Base-by-base conservation (phyloP, 2,113 vertebrate genomes). In the Cynocephalus volans region DNA sequence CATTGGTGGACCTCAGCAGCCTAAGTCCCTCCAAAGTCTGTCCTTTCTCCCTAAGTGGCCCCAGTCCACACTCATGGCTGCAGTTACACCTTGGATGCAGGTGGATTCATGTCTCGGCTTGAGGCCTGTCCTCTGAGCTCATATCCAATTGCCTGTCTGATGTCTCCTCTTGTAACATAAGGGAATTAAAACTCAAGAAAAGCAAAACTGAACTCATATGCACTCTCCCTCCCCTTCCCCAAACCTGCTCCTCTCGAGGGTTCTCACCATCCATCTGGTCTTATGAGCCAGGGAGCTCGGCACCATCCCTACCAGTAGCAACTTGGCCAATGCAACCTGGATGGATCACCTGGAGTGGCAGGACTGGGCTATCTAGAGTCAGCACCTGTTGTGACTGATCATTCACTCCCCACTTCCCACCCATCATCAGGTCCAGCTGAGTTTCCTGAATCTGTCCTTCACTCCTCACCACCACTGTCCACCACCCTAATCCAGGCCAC, bases 261-360 rank as follows among this genome's bases (percentile, higher is more conserved):
- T 62, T 24, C 24, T 23, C 64, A 67, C 64, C 14, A 7, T 31
- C 31, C 64, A 33, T 31, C 13, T 67, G 28, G 64, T 12, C 28
- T 28, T 2, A 5, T 0, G 12, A 67, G 64, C 31, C 1, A 6
- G 5, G 64, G 28, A 15, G 5, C 6, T 2, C 13, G 64, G 28
- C 28, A 2, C 64, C 31, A 33, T 67, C 28, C 64, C 7, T 41
- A 4, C 41, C 41, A 41, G 41, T 41, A 41, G 41, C 41, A 41
- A 41, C 41, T 41, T 41, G 41, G 41, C 41, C 4, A 41, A 41
- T 41, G 41, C 41, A 41, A 41, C 41, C 41, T 41, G 41, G 41
- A 41, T 41, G 41, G 41, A 41, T 41, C 41, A 41, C 41, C 41
- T 41, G 41, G 41, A 41, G 41, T 41, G 41, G 4, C 41, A 41